phyloP scores from a whole-genome alignment of 2,113 vertebrate genomes.

The Athene noctua region DNA sequence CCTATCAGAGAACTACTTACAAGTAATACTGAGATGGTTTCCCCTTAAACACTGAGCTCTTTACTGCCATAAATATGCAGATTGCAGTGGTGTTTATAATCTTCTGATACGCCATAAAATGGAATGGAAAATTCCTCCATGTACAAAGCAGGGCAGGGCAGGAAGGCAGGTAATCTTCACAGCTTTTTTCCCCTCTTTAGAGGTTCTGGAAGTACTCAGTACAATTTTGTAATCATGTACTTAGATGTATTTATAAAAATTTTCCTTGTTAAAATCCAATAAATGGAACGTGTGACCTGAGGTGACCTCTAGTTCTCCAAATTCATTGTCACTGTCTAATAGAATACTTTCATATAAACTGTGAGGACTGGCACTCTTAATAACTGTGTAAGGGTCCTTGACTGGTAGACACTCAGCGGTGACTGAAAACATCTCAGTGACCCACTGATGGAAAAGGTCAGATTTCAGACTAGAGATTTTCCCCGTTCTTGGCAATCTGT shows the following conservation, averaged over 20 bases:
- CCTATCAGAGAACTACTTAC: background rate
- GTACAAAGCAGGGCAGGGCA: background rate
- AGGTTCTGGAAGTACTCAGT: background rate
- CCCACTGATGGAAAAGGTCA: slow-evolving; percentile 14
- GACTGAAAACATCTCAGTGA: slow-evolving; percentile 35
- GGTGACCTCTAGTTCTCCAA: slow-evolving; percentile 9
- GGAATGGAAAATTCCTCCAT: background rate
- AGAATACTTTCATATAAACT: background rate
- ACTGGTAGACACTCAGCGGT: background rate
- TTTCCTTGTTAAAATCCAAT: slow-evolving; percentile 50
- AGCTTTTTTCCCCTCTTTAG: background rate
- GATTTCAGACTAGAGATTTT: slow-evolving; percentile 27
- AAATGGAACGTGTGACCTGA: background rate
- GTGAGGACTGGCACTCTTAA: slow-evolving; percentile 8
- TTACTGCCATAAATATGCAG: background rate
- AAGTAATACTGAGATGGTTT: background rate
- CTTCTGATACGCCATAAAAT: background rate
- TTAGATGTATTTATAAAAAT: slow-evolving; percentile 14
- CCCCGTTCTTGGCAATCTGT: slow-evolving; percentile 21
- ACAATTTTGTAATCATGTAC: slow-evolving; percentile 17
- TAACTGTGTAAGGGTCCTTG: background rate
- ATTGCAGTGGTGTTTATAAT: background rate
- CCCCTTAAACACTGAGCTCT: background rate
- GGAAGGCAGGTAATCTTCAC: background rate
- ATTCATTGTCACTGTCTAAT: background rate